phyloP scores from a whole-genome alignment of 2,888 invertebrate genomes.

The Plutella xylostella region DNA sequence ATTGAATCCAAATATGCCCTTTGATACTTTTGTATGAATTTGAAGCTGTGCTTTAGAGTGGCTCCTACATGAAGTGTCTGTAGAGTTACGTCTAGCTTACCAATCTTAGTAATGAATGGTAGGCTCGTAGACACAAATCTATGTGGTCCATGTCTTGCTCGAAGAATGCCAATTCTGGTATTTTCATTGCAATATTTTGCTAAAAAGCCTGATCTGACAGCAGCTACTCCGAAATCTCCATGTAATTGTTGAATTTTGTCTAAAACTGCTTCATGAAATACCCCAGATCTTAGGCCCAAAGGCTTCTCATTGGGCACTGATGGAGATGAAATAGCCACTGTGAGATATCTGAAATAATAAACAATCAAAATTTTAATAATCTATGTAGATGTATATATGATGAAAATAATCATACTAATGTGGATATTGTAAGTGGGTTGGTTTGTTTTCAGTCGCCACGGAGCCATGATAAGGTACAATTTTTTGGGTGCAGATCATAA shows the following conservation, averaged over 20 bases:
- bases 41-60: conserved; percentile 83
- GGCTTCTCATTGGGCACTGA: conserved; percentile 57
- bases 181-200: conserved; percentile 84
- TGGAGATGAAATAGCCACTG: conserved; percentile 71
- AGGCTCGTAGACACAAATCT: conserved; percentile 75
- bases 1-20: conserved; percentile 72
- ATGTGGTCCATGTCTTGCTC: conserved; percentile 81
- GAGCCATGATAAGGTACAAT: no score
- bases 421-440: background rate
- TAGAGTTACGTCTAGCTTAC: conserved; percentile 70
- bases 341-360: conserved; percentile 71
- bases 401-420: no score
- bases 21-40: conserved; percentile 78
- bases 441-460: background rate
- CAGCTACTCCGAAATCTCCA: conserved; percentile 82
- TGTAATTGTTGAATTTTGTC: conserved; percentile 75
- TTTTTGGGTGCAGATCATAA: background rate
- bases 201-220: conserved; percentile 77
- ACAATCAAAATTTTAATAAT: background rate
- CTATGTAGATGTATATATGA: background rate
- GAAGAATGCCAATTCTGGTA: conserved; percentile 80
- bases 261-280: conserved; percentile 69
- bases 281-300: conserved; percentile 58
- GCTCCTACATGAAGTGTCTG: conserved; percentile 81
- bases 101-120: conserved; percentile 77